Base-by-base conservation (phyloP, 2,797 vertebrate genomes). In the Silurus aristotelis region DNA sequence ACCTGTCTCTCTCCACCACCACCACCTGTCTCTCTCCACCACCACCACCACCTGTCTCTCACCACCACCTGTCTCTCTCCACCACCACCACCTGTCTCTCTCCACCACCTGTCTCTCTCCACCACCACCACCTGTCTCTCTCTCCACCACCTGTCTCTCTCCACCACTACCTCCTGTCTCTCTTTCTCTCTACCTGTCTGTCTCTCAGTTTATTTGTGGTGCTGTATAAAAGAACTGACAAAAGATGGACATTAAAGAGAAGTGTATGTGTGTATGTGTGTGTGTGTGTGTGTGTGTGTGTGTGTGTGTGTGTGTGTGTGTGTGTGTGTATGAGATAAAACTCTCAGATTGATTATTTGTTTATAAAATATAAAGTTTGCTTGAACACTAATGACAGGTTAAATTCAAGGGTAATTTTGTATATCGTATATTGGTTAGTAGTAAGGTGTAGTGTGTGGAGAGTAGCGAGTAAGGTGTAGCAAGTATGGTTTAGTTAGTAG, bases 201-300 rank as follows among this genome's bases (percentile, higher is more conserved):
- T 38, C 67, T 70, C 67, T 70, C 67, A 70, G 17, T 43, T 71
- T n/a, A 15, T 15, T 52, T 52, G 13, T 6, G 20, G 9, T 73
- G 22, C 20, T 73, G 12, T 64, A 48, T 87, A 48, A 67, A 58
- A 48, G 4, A 48, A 48, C 43, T 48, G 70, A 46, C 10, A 5
- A 55, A 12, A 56, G 9, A 71, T 22, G 48, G 3, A 38, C 68
- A 22, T 25, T 56, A 72, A 82, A 84, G 87, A 63, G 82, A 86
- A 77, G 63, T 66, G 63, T 64, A n/a, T 64, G 61, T 63, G 61
- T 63, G 61, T 63, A 20, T 63, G 63, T 66, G 63, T 66, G 64
- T 27, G 64, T 66, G 64, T 66, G 64, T 66, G n/a, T 27, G 63
- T 25, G 63, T 6, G 3, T 13, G 27, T 31, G 20, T 64, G 22